Evolutionary conservation across 2,888 invertebrate species (phyloP).

Genomic region (Petrophora chlorosata): DNA sequence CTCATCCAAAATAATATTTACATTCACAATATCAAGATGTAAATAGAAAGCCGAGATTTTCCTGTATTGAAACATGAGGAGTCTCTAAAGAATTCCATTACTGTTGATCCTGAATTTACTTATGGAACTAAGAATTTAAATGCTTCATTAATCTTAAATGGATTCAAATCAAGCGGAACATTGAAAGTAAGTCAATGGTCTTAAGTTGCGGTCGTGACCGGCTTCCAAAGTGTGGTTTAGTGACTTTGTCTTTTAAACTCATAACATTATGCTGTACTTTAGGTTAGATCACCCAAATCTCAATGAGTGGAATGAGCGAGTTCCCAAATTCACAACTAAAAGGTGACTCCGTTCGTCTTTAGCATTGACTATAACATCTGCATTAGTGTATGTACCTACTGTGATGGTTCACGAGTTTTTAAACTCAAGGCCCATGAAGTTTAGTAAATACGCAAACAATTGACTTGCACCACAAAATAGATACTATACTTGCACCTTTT

Average conservation of each 20-base stretch:
- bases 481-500: too few relatives aligned
- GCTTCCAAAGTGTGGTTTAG: constrained; percentile 6
- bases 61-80: neutral
- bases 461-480: too few relatives aligned
- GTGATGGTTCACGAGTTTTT: too few relatives aligned
- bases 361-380: too few relatives aligned
- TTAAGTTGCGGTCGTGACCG: constrained; percentile 8
- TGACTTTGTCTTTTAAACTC: constrained; percentile 11
- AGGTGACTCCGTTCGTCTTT: too few relatives aligned
- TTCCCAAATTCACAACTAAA: too few relatives aligned
- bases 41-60: neutral
- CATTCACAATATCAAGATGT: neutral
- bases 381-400: too few relatives aligned
- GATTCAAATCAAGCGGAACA: constrained; percentile 17
- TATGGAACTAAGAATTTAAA: constrained; percentile 2
- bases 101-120: neutral
- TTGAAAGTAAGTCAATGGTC: constrained; percentile 15
- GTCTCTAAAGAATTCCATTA: constrained; percentile 10
- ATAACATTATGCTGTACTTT: neutral
- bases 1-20: constrained; percentile 12
- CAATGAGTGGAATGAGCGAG: too few relatives aligned
- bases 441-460: too few relatives aligned
- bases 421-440: too few relatives aligned
- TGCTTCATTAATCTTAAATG: constrained; percentile 16
- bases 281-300: too few relatives aligned